phyloP scores from a whole-genome alignment of 2,113 vertebrate genomes.

The Mola mola region DNA sequence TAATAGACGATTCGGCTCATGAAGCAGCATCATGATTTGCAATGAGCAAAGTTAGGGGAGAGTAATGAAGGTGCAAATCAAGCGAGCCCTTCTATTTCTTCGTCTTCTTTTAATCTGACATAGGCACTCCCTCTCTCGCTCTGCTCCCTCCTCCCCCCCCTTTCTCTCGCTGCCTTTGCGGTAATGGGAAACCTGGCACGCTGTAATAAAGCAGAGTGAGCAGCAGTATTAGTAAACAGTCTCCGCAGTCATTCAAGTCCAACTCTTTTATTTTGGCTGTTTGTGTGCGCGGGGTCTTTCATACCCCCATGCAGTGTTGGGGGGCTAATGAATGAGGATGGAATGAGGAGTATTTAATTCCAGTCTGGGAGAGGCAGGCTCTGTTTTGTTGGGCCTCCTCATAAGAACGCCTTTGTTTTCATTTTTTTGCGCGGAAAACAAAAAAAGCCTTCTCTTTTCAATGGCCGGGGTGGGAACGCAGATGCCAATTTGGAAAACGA shows the following conservation, averaged over 20 bases:
- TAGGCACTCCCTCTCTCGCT: neutral
- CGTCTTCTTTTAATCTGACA: constrained; percentile 1
- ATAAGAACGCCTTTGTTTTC: constrained; percentile 72
- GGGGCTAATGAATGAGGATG: constrained; percentile 66
- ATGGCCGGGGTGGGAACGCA: constrained; percentile 46
- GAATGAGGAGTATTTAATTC: constrained; percentile 73
- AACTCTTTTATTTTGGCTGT: constrained; percentile 50
- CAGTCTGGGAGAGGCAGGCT: constrained; percentile 44
- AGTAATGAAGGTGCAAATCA: no score
- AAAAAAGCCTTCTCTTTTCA: constrained; percentile 33
- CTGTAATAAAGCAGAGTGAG: constrained; percentile 68
- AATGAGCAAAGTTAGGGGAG: constrained; percentile 70
- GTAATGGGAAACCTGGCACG: constrained; percentile 66
- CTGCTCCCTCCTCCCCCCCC: neutral
- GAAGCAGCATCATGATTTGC: constrained; percentile 76
- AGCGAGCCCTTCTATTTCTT: constrained; percentile 7
- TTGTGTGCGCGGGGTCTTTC: constrained; percentile 29
- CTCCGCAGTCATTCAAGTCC: constrained; percentile 63
- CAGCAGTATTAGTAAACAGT: constrained; percentile 74
- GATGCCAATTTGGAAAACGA: constrained; percentile 63
- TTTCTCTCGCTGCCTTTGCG: constrained; percentile 21
- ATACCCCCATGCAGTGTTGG: constrained; percentile 29
- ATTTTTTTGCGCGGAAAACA: constrained; percentile 53
- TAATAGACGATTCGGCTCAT: constrained; percentile 73
- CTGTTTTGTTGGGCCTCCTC: constrained; percentile 53